phyloP scores from a whole-genome alignment of 2,888 invertebrate genomes.

The Empis stercorea region DNA sequence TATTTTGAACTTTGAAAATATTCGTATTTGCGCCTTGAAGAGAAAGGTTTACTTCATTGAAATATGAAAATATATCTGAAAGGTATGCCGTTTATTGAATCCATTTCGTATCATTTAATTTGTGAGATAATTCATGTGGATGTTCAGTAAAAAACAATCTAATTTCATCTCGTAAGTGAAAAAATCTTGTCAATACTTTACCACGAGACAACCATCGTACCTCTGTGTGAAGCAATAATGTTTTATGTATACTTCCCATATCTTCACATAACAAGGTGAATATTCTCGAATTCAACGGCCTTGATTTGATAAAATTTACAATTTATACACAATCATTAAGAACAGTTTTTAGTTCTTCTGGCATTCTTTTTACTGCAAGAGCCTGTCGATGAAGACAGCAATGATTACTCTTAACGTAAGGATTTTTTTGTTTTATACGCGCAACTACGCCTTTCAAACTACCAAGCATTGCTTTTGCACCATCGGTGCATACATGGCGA shows the following conservation, averaged over 20 bases:
- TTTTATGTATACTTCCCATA: not conserved
- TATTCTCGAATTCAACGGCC: not conserved
- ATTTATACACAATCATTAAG: not conserved
- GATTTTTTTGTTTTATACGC: not conserved
- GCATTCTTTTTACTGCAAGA: not conserved
- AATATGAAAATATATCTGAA: not conserved
- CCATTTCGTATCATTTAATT: not conserved
- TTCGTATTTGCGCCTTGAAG: too few relatives aligned
- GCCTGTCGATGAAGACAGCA: not conserved
- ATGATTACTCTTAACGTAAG: not conserved
- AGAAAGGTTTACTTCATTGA: too few relatives aligned
- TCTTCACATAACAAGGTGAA: not conserved
- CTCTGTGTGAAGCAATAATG: conserved; percentile 1
- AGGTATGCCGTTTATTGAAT: not conserved
- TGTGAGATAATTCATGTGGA: not conserved
- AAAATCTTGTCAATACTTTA: not conserved
- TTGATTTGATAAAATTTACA: conserved; percentile 1
- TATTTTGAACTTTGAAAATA: too few relatives aligned
- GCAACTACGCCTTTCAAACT: not conserved
- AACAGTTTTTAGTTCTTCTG: not conserved
- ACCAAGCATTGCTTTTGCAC: conserved; percentile 9
- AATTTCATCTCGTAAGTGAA: not conserved
- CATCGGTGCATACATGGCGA: conserved; percentile 7
- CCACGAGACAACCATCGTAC: conserved; percentile 2
- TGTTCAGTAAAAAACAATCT: not conserved